Evolutionary conservation across 1,140 invertebrate genomes (phyloP), one percentile per base, ranked within the genome.

Genomic region (Drosophila leontia): DNA sequence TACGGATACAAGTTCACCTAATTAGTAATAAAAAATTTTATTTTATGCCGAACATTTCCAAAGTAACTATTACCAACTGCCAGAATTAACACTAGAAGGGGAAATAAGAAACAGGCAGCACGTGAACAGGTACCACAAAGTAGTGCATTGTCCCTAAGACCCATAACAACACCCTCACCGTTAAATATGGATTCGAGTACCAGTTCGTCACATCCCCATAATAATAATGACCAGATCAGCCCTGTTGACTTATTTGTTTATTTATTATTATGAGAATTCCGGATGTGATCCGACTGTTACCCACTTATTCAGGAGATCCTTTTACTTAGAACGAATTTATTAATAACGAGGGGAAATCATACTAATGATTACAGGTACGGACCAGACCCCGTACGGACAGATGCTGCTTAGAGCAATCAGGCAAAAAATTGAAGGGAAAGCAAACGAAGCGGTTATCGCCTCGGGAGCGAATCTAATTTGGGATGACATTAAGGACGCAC

Each of bases 151-250:
- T 47, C 45, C 11, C 11, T 47, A 47, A 47, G 45, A 47, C 45
- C 45, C 9, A 47, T 47, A 26, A 47, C 45, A 26, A 47, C 45
- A 47, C 45, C 45, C 45, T 47, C 45, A 26, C 23, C 45, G 17
- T 47, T 47, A 47, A 47, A 47, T 26, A 47, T 47, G 45, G 45
- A 47, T 15, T 47, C 45, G 23, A 26, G 45, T 26, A 47, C 45
- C 45, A 47, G 45, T 47, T 32, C 29, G 29, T 47, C 39, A 13
- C 13, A 15, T 15, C 39, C 39, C 1, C 13, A 1, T 7, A 13
- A 41, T 47, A 47, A 47, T 47, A 47, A 47, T 47, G 45, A 6
- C 23, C 19, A 23, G 12, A 47, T 26, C 23, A 47, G 23, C 45
- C 45, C 45, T 26, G 17, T 26, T 47, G 45, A 47, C 12, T 47